Evolutionary conservation across 2,888 invertebrate species (phyloP), one percentile per base, ranked within the genome.

Genomic region (Autographa gamma): DNA sequence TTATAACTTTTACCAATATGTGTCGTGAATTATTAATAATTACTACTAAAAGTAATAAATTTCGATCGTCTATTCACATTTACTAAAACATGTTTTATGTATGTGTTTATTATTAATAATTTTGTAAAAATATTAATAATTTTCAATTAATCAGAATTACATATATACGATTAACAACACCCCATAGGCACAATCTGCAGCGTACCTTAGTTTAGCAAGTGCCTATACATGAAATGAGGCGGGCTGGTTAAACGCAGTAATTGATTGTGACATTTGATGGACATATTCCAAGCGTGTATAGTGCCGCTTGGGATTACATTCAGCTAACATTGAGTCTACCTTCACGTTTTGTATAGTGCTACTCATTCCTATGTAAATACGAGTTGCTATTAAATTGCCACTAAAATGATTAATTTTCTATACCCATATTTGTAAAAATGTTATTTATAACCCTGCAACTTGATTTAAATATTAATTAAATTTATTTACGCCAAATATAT

Each of bases 201-300:
- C 91, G 92, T 90, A 89, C 86, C 85, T 82, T 67, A 80, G 41
- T 85, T 87, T 56, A 56, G 25, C 13, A 25, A 25, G 18, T 87
- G 88, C 85, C 81, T 79, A 77, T 80, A 73, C 77, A 77, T 82
- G 77, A 83, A 80, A 79, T 83, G 83, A 70, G 82, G 82, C 76
- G 86, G 84, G 85, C 86, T 83, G 86, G 85, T 84, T 82, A 85
- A 88, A 85, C 82, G 85, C 85, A 81, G 90, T 95, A 94, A 95
- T 95, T 95, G 93, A 94, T 95, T 92, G 92, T 93, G 95, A 94
- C 95, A 88, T 93, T 89, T 95, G 94, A 94, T 91, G 90, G 95
- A 93, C 94, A 89, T 89, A 85, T 88, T 88, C 88, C 88, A 87
- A 85, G 86, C 88, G 89, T 89, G 87, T 89, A 89, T 89, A 89